phyloP scores from a whole-genome alignment of 2,113 vertebrate species.

The Climacteris rufus region DNA sequence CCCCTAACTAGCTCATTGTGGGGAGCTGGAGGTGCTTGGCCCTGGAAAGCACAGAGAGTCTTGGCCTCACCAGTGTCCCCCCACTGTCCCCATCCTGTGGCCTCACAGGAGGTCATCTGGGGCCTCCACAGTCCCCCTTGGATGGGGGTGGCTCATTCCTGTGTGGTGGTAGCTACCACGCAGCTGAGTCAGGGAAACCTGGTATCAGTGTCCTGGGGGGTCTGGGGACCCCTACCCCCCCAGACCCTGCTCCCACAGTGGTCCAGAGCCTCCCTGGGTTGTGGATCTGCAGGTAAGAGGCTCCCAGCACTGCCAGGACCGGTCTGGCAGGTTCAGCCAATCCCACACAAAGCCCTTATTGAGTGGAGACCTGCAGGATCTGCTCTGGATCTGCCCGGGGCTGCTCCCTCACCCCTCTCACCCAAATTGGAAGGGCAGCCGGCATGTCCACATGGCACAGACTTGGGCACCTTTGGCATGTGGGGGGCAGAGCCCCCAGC shows the following conservation, averaged over 20 bases:
- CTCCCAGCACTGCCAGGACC: not conserved
- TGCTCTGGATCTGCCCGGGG: not conserved
- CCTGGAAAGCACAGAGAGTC: rapidly evolving
- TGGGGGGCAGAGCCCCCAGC: not conserved
- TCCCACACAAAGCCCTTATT: not conserved
- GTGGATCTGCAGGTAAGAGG: not conserved
- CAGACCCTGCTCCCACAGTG: rapidly evolving
- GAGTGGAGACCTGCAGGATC: not conserved
- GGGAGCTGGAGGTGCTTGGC: not conserved
- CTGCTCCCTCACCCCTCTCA: too few species aligned
- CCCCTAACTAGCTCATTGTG: rapidly evolving
- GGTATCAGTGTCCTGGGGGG: rapidly evolving
- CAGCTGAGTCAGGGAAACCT: not conserved
- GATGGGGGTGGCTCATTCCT: not conserved
- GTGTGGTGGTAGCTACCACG: rapidly evolving
- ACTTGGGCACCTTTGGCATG: not conserved
- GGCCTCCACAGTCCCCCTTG: too few species aligned
- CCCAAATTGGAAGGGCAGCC: not conserved
- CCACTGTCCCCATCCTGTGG: too few species aligned
- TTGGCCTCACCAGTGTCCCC: too few species aligned
- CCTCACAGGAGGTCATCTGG: rapidly evolving
- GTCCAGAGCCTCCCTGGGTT: not conserved
- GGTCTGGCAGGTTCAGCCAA: not conserved
- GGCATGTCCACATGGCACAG: rapidly evolving
- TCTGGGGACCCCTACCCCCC: not conserved